phyloP scores from a whole-genome alignment of 2,797 vertebrate genomes.

The Benthosema pterotum region DNA sequence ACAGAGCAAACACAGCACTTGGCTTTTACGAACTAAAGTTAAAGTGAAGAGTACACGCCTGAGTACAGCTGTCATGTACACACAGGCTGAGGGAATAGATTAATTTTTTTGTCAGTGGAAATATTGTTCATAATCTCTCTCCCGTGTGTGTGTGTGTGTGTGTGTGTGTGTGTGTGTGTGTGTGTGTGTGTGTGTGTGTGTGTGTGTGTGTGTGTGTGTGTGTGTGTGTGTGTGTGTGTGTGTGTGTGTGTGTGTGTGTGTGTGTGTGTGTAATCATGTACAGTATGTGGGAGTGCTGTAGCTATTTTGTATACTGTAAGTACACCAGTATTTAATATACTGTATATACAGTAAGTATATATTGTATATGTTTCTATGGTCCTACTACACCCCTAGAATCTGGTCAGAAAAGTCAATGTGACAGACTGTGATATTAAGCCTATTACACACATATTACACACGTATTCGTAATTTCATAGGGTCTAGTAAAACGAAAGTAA shows the following conservation, averaged over 20 bases:
- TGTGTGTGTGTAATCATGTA: not conserved
- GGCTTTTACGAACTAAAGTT: constrained; percentile 45
- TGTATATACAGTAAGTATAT: too few species aligned
- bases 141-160: constrained; percentile 2
- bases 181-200: constrained; percentile 4
- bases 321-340: too few species aligned
- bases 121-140: not conserved
- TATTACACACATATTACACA: too few species aligned
- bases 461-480: too few species aligned
- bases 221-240: constrained; percentile 5
- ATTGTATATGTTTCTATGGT: too few species aligned
- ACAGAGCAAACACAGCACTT: constrained; percentile 48
- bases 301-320: too few species aligned
- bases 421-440: too few species aligned
- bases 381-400: too few species aligned
- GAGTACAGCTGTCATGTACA: constrained; percentile 30
- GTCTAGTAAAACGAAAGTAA: too few species aligned
- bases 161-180: constrained; percentile 7
- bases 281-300: too few species aligned
- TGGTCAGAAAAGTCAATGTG: too few species aligned
- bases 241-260: not conserved
- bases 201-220: not conserved
- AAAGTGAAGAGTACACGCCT: constrained; percentile 14
- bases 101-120: not conserved
- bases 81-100: constrained; percentile 22